These are phyloP conservation scores for Semotilus atromaculatus DNA, from an alignment of 2,797 vertebrate species.

Conservation along the genomic window DNA sequence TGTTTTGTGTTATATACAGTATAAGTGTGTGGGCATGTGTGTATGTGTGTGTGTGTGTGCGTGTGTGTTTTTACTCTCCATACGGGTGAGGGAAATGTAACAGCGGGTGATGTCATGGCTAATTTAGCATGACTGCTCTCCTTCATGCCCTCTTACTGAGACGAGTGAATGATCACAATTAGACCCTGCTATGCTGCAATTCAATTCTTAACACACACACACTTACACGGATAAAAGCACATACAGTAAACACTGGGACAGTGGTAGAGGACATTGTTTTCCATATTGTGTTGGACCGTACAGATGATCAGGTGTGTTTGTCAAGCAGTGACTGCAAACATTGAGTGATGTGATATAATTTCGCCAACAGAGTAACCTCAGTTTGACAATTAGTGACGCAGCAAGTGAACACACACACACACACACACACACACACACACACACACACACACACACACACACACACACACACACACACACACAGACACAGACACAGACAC, in stretches of 20 bases:
- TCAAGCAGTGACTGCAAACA: background rate
- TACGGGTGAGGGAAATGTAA: constrained; percentile 36
- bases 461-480: too few relatives aligned
- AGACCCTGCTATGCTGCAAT: constrained; percentile 19
- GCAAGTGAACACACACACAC: too few relatives aligned
- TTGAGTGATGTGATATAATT: background rate
- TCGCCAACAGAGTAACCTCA: background rate
- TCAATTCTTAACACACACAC: constrained; percentile 19
- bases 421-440: background rate
- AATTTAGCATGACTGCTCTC: constrained; percentile 43
- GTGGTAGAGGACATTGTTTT: constrained; percentile 14
- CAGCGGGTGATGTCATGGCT: constrained; percentile 52
- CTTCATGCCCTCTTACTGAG: constrained; percentile 46
- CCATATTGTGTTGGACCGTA: background rate
- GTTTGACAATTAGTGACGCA: background rate
- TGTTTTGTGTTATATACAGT: background rate
- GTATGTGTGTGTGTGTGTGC: background rate
- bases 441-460: background rate
- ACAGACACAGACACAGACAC: too few relatives aligned
- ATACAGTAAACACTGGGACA: background rate
- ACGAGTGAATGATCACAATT: constrained; percentile 52
- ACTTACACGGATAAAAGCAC: constrained; percentile 3
- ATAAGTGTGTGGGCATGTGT: background rate
- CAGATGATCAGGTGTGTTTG: background rate
- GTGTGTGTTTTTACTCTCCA: background rate